phyloP scores from a whole-genome alignment of 1,140 invertebrate species.

The Drosophila malerkotliana region DNA sequence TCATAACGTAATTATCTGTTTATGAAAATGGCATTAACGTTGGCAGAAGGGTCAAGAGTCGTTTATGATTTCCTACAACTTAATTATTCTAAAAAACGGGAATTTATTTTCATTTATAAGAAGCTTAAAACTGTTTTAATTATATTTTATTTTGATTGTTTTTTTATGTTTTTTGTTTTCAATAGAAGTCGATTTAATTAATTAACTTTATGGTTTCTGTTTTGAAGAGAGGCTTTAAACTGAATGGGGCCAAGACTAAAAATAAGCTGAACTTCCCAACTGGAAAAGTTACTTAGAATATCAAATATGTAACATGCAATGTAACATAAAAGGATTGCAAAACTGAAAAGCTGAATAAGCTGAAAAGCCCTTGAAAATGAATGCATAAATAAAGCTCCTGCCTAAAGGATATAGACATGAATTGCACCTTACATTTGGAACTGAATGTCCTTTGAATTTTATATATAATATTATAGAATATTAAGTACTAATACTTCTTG shows the following conservation, averaged over 20 bases:
- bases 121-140: not conserved
- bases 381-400: too few species aligned
- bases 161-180: not conserved
- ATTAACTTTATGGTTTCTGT: not conserved
- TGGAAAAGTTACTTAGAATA: not conserved
- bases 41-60: too few species aligned
- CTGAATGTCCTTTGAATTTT: too few species aligned
- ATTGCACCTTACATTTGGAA: too few species aligned
- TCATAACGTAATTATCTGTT: not conserved
- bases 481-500: too few species aligned
- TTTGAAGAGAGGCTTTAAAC: slow-evolving; percentile 8
- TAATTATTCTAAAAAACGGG: too few species aligned
- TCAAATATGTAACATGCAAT: not conserved
- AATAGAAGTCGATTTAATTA: not conserved
- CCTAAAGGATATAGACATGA: too few species aligned
- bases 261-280: not conserved
- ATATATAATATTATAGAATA: too few species aligned
- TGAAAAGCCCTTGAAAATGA: too few species aligned
- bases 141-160: not conserved
- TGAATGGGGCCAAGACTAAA: slow-evolving; percentile 30
- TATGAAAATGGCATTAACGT: not conserved
- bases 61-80: not conserved
- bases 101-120: not conserved
- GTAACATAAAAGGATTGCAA: not conserved
- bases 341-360: too few species aligned